These are phyloP conservation scores for Acleris holmiana DNA, from an alignment of 2,888 invertebrate genomes.

Conservation along the genomic window DNA sequence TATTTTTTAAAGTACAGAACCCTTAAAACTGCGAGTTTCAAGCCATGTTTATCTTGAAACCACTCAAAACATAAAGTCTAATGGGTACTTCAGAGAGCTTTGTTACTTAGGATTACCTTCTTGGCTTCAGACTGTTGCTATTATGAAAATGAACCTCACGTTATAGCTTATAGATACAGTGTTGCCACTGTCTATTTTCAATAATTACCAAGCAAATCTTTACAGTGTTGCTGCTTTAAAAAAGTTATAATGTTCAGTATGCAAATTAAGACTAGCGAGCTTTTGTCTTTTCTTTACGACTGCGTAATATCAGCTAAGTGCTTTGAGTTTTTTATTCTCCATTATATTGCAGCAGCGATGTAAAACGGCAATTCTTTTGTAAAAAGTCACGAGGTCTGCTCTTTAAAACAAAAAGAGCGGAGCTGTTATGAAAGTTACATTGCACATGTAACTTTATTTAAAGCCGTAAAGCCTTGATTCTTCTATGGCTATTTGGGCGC, in stretches of 20 bases:
- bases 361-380: conserved; percentile 32
- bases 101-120: too few species aligned
- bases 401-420: not conserved
- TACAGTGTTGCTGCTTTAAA: not conserved
- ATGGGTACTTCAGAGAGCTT: too few species aligned
- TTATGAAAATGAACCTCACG: too few species aligned
- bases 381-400: conserved; percentile 21
- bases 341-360: conserved; percentile 27
- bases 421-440: conserved; percentile 14
- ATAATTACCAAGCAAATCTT: conserved; percentile 5
- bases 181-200: not conserved
- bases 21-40: too few species aligned
- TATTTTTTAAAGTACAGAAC: too few species aligned
- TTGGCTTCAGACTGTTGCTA: too few species aligned
- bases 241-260: conserved; percentile 1
- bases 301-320: conserved; percentile 32
- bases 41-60: too few species aligned
- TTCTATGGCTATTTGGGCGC: too few species aligned
- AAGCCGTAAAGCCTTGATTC: too few species aligned
- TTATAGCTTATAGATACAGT: too few species aligned
- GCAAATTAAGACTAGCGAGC: conserved; percentile 22
- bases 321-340: conserved; percentile 29
- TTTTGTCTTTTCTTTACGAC: conserved; percentile 20
- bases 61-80: too few species aligned
- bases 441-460: too few species aligned